These are phyloP conservation scores for Cirrhinus mrigala DNA, from an alignment of 2,797 vertebrate genomes.

Conservation along the genomic window DNA sequence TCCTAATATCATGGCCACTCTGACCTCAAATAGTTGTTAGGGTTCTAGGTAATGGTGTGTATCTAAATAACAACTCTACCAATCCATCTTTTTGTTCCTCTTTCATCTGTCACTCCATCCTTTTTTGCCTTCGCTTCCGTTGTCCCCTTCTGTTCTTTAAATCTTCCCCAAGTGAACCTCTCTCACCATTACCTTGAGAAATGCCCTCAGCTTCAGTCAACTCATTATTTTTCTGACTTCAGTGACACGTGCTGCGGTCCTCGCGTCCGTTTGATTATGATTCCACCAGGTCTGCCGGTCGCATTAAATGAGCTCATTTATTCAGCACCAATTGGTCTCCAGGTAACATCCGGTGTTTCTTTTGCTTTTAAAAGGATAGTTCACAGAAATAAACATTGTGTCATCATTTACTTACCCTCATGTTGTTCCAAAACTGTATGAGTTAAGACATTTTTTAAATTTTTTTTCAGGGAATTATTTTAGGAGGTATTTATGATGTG, in stretches of 20 bases:
- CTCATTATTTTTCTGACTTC: constrained; percentile 27
- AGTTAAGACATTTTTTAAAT: neutral
- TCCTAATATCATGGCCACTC: constrained; percentile 17
- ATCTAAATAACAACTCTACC: constrained; percentile 30
- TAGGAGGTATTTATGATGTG: neutral
- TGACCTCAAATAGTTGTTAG: constrained; percentile 30
- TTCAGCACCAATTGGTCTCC: neutral
- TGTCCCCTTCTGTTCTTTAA: neutral
- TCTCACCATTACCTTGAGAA: constrained; percentile 25
- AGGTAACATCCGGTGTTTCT: neutral
- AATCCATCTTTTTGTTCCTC: neutral
- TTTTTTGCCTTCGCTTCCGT: neutral
- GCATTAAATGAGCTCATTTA: constrained; percentile 40
- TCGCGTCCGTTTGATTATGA: constrained; percentile 15
- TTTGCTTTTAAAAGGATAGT: neutral
- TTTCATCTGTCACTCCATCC: neutral
- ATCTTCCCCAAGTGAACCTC: neutral
- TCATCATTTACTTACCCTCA: neutral
- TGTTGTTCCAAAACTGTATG: neutral
- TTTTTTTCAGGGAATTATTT: neutral
- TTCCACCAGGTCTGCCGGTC: constrained; percentile 25
- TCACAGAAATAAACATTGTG: neutral
- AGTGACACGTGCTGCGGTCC: constrained; percentile 7
- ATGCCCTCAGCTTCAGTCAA: constrained; percentile 5
- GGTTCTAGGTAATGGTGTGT: constrained; percentile 25